Percentiles rank a stretch among this genome's conserved stretches.
phyloP scores from a whole-genome alignment of 2,113 vertebrate genomes.

The Triplophysa dalaica region DNA sequence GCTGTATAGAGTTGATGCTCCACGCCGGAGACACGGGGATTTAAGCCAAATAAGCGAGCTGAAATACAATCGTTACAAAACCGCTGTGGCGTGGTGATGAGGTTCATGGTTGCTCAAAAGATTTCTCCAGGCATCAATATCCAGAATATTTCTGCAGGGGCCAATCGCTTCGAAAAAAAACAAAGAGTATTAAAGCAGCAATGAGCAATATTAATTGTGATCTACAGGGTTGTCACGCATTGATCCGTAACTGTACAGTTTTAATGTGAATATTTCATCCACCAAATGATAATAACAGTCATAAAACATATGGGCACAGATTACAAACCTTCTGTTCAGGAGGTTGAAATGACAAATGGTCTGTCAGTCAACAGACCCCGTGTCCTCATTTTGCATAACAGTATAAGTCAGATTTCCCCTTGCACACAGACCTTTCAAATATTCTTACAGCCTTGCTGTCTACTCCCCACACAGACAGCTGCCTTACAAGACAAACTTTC shows the following conservation, averaged over 20 bases:
- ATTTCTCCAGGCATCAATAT: slow-evolving; percentile 38
- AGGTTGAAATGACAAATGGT: slow-evolving; percentile 37
- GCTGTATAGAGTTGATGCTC: slow-evolving; percentile 43
- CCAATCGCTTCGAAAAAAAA: neutral
- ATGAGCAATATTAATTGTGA: slow-evolving; percentile 27
- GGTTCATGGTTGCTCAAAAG: slow-evolving; percentile 29
- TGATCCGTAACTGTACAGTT: slow-evolving; percentile 24
- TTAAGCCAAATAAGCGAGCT: slow-evolving; percentile 35
- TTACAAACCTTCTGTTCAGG: slow-evolving; percentile 21
- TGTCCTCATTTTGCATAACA: neutral
- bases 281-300: slow-evolving; percentile 16
- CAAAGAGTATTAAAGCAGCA: neutral
- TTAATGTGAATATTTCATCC: slow-evolving; percentile 32
- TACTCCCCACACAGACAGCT: neutral
- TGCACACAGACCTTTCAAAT: slow-evolving; percentile 23
- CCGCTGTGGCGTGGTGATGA: slow-evolving; percentile 23
- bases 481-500: neutral
- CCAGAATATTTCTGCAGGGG: neutral
- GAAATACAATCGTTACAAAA: slow-evolving; percentile 36
- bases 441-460: neutral
- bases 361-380: slow-evolving; percentile 26
- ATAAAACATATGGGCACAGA: slow-evolving; percentile 40
- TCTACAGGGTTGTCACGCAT: slow-evolving; percentile 25
- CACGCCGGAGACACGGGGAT: slow-evolving; percentile 17
- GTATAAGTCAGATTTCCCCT: slow-evolving; percentile 12